Evolutionary conservation across 1,140 invertebrate genomes (phyloP).

Genomic region (Aphelinus atriplicis): DNA sequence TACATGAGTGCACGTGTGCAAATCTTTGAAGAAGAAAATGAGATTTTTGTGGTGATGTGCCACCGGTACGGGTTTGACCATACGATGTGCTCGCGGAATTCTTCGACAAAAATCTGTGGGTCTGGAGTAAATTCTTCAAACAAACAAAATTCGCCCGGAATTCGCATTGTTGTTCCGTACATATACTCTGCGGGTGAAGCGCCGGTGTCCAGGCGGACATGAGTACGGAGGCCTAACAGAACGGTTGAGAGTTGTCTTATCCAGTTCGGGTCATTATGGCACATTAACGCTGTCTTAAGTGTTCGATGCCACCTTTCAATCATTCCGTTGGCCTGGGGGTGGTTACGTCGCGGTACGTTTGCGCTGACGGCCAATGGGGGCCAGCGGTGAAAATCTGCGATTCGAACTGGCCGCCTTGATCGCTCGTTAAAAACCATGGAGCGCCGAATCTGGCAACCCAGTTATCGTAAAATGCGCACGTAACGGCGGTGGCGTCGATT

Average conservation of each 20-base stretch:
- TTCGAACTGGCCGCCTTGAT: conserved; percentile 1
- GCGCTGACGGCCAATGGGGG: background rate
- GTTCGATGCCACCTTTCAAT: background rate
- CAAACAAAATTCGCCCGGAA: conserved; percentile 11
- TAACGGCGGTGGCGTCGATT: background rate
- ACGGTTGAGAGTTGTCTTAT: background rate
- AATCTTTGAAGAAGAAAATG: conserved; percentile 33
- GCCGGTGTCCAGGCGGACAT: background rate
- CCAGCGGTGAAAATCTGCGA: background rate
- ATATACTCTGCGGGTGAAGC: conserved; percentile 3
- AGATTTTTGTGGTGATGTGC: conserved; percentile 20
- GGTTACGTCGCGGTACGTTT: background rate
- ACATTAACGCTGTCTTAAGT: conserved; percentile 3
- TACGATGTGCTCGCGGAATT: conserved; percentile 35
- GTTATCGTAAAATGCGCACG: background rate
- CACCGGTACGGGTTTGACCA: background rate
- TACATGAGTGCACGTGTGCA: conserved; percentile 32
- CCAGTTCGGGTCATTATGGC: background rate
- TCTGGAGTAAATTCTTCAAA: background rate
- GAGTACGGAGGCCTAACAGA: conserved; percentile 1
- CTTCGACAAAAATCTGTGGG: conserved; percentile 23
- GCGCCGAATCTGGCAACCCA: conserved; percentile 4
- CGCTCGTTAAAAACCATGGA: background rate
- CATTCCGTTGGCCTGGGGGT: background rate
- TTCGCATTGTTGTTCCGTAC: background rate